A percentile compares a stretch with the other conserved stretches of the same genome.
Evolutionary conservation across 2,113 vertebrate species (phyloP).

Genomic region (Geococcyx californianus): DNA sequence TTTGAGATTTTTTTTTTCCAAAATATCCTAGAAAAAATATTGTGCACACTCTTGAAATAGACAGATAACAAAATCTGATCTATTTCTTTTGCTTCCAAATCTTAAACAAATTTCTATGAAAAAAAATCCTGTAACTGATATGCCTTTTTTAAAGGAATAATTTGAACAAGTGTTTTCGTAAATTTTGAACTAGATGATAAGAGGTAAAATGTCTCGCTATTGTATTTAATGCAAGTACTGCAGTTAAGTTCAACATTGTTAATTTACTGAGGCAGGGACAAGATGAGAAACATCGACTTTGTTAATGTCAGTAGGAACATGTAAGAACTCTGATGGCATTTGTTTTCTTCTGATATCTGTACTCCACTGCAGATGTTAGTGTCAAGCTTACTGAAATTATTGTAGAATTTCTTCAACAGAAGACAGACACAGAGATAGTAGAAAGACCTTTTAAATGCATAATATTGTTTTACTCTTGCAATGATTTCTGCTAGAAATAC

Average conservation of each 20-base stretch:
- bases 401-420: neutral
- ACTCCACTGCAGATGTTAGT: neutral
- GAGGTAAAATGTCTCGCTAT: neutral
- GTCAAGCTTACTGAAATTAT: neutral
- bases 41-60: neutral
- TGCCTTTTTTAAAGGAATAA: neutral
- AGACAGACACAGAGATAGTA: neutral
- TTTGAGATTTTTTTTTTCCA: neutral
- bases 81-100: neutral
- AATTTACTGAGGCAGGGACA: neutral
- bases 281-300: neutral
- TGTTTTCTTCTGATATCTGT: neutral
- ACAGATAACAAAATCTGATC: neutral
- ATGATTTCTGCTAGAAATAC: conserved; percentile 27
- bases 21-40: neutral
- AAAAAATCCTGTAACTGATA: neutral
- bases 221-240: neutral
- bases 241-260: neutral
- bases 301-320: neutral
- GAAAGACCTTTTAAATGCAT: conserved; percentile 28
- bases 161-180: neutral
- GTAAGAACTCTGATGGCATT: neutral
- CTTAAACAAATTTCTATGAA: neutral
- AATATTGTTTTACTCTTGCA: conserved; percentile 29
- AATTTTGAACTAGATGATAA: neutral